Evolutionary conservation across 2,888 invertebrate species (phyloP).

Genomic region (Drosophila pegasa): DNA sequence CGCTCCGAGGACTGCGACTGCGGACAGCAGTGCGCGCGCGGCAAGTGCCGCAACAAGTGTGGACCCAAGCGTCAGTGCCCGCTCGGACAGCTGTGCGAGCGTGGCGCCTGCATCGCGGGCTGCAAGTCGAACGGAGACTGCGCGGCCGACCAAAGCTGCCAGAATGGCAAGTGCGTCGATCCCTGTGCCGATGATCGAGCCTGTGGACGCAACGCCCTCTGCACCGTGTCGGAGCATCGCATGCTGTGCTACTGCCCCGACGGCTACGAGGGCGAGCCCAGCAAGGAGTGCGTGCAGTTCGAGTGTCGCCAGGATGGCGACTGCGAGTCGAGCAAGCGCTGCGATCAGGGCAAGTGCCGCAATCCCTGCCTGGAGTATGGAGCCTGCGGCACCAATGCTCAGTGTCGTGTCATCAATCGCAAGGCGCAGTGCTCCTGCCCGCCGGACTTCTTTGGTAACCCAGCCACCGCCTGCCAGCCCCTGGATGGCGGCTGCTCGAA

Average conservation of each 20-base stretch:
- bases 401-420: slow-evolving; percentile 92
- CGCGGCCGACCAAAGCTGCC: slow-evolving; percentile 90
- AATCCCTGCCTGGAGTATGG: slow-evolving; percentile 92
- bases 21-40: slow-evolving; percentile 91
- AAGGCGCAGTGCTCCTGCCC: slow-evolving; percentile 92
- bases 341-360: slow-evolving; percentile 90
- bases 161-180: slow-evolving; percentile 89
- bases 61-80: slow-evolving; percentile 88
- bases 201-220: slow-evolving; percentile 93
- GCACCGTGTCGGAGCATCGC: slow-evolving; percentile 91
- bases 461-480: slow-evolving; percentile 89
- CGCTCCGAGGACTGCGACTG: slow-evolving; percentile 90
- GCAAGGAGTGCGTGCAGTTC: slow-evolving; percentile 90
- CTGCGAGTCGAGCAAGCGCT: slow-evolving; percentile 91
- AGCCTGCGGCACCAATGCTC: slow-evolving; percentile 93
- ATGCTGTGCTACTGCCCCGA: slow-evolving; percentile 95
- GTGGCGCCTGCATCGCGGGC: slow-evolving; percentile 91
- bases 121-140: slow-evolving; percentile 93
- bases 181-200: slow-evolving; percentile 89
- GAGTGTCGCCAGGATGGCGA: slow-evolving; percentile 92
- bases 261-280: slow-evolving; percentile 93
- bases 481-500: slow-evolving; percentile 90
- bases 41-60: slow-evolving; percentile 91
- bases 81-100: slow-evolving; percentile 91
- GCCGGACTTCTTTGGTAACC: slow-evolving; percentile 90